phyloP scores from a whole-genome alignment of 2,888 invertebrate species.

The Acanthoscelides obtectus region DNA sequence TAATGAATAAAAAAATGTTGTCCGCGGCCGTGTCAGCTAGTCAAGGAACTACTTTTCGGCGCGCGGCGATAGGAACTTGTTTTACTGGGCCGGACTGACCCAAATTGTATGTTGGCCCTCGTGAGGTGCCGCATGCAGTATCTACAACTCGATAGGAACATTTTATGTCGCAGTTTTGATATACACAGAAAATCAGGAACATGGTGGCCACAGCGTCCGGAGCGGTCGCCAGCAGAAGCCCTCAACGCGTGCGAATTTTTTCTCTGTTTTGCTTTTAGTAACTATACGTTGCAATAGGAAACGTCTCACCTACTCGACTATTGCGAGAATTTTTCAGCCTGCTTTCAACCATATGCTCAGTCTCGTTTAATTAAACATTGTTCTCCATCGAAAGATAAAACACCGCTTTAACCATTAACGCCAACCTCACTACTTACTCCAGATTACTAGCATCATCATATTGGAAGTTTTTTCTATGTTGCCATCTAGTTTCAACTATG shows the following conservation, averaged over 20 bases:
- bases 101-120: constrained; percentile 35
- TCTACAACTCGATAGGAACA: constrained; percentile 50
- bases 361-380: not conserved
- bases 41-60: constrained; percentile 41
- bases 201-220: constrained; percentile 26
- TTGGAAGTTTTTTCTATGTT: too few relatives aligned
- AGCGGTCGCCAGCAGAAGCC: constrained; percentile 23
- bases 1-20: constrained; percentile 46
- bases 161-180: constrained; percentile 45
- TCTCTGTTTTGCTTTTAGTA: constrained; percentile 36
- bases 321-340: not conserved
- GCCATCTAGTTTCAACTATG: too few relatives aligned
- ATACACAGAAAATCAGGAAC: constrained; percentile 45
- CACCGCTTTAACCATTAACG: not conserved
- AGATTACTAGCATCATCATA: too few relatives aligned
- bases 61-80: constrained; percentile 49
- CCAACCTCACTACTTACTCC: too few relatives aligned
- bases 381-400: not conserved
- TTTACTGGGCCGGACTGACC: constrained; percentile 47
- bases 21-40: constrained; percentile 43
- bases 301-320: constrained; percentile 47
- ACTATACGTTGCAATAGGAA: constrained; percentile 52
- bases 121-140: constrained; percentile 46
- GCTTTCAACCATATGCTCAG: not conserved
- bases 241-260: constrained; percentile 17